Evolutionary conservation across 2,888 invertebrate species (phyloP).

Genomic region (Eledone cirrhosa): DNA sequence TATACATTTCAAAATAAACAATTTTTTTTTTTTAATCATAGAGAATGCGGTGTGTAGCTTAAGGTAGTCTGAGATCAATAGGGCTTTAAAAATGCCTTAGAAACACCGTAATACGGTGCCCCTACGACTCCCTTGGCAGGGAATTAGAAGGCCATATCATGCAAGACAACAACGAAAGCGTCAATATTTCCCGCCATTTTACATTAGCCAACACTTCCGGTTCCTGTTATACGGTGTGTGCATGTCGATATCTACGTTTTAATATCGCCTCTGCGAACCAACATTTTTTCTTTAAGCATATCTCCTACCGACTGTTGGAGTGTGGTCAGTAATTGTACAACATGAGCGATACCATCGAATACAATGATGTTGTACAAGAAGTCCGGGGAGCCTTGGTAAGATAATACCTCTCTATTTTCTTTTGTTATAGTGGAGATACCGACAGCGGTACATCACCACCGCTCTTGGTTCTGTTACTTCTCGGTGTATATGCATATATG

Average conservation of each 20-base stretch:
- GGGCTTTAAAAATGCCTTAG: too few species aligned
- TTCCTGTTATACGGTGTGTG: not conserved
- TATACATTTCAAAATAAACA: too few species aligned
- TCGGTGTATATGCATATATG: not conserved
- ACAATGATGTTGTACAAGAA: constrained; percentile 73
- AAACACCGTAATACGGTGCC: too few species aligned
- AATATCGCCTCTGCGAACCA: not conserved
- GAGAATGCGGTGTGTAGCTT: too few species aligned
- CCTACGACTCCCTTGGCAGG: too few species aligned
- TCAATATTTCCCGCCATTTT: too few species aligned
- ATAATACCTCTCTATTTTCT: constrained; percentile 33
- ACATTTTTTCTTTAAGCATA: not conserved
- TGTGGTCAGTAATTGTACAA: not conserved
- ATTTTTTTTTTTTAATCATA: too few species aligned
- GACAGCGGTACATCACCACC: not conserved
- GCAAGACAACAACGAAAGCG: too few species aligned
- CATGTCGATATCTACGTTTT: not conserved
- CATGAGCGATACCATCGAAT: constrained; percentile 82
- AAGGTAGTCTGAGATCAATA: too few species aligned
- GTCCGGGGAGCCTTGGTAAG: constrained; percentile 73
- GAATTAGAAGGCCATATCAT: too few species aligned
- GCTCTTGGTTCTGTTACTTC: not conserved
- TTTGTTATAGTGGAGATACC: not conserved
- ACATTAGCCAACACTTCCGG: too few species aligned
- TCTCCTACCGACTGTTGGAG: not conserved